A percentile compares a stretch with the other conserved stretches of the same genome.
phyloP scores from a whole-genome alignment of 2,797 vertebrate genomes.

The Melanotaenia parkinsoni region DNA sequence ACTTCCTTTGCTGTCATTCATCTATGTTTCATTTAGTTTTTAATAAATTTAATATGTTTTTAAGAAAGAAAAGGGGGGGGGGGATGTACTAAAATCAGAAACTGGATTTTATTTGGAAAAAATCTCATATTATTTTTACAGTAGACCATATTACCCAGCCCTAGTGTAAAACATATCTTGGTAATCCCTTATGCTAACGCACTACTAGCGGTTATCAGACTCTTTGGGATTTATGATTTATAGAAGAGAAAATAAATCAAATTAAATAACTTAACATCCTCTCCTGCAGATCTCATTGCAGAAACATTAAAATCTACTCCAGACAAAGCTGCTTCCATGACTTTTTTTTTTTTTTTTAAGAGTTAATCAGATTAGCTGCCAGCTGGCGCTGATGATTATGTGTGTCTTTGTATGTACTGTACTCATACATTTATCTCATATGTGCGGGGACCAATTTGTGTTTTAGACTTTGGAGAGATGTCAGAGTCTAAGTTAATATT shows the following conservation, averaged over 20 bases:
- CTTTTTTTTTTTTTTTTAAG: conserved; percentile 30
- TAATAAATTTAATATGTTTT: too few relatives aligned
- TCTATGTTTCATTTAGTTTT: too few relatives aligned
- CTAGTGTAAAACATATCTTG: conserved; percentile 4
- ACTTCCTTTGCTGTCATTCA: too few relatives aligned
- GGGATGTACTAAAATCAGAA: too few relatives aligned
- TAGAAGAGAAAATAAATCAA: conserved; percentile 10
- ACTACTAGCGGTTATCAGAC: neutral
- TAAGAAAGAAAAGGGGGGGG: too few relatives aligned
- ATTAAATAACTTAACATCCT: neutral
- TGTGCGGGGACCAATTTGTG: too few relatives aligned
- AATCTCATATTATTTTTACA: too few relatives aligned
- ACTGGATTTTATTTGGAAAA: too few relatives aligned
- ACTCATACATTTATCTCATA: neutral
- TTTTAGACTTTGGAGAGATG: too few relatives aligned
- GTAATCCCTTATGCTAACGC: conserved; percentile 42
- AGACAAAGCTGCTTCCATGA: conserved; percentile 57
- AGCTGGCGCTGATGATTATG: conserved; percentile 28
- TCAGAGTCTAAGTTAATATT: too few relatives aligned
- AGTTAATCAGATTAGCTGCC: conserved; percentile 71
- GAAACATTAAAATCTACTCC: conserved; percentile 26
- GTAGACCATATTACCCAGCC: too few relatives aligned
- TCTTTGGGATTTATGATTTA: neutral
- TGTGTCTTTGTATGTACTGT: conserved; percentile 21
- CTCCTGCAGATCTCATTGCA: conserved; percentile 10